Evolutionary conservation across 2,888 invertebrate species (phyloP).

Genomic region (Meloe dianella): DNA sequence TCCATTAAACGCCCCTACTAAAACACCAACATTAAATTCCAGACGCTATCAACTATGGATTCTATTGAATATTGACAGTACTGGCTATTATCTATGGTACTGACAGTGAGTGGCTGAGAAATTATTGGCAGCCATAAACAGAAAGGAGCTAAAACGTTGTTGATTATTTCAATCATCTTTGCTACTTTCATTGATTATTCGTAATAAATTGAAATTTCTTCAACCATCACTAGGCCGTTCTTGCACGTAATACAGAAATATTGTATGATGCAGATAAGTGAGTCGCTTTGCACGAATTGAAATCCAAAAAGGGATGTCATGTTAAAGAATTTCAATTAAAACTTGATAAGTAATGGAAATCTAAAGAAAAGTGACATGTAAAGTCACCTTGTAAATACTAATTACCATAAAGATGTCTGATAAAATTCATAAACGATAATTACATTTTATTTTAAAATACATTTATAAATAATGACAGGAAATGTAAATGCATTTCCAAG

Average conservation of each 20-base stretch:
- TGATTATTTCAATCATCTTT: not conserved
- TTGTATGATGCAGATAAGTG: not conserved
- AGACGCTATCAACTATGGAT: not conserved
- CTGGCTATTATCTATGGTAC: too few relatives aligned
- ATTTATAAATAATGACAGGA: not conserved
- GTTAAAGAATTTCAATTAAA: not conserved
- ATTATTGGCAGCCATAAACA: not conserved
- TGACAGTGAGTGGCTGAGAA: not conserved
- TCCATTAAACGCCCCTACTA: not conserved
- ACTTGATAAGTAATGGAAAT: not conserved
- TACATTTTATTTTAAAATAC: not conserved
- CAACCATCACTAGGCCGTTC: not conserved
- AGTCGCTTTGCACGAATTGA: not conserved
- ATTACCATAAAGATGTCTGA: not conserved
- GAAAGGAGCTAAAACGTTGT: too few relatives aligned
- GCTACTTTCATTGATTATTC: too few relatives aligned
- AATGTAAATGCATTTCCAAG: not conserved
- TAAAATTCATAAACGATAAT: not conserved
- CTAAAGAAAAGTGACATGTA: not conserved
- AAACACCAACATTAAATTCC: not conserved
- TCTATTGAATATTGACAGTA: conserved; percentile 1
- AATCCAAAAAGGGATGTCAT: not conserved
- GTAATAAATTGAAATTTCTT: too few relatives aligned
- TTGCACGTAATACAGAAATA: not conserved
- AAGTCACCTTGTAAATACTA: not conserved